These are phyloP conservation scores for Varecia variegata DNA, from an alignment of 2,797 vertebrate genomes.

Conservation along the genomic window DNA sequence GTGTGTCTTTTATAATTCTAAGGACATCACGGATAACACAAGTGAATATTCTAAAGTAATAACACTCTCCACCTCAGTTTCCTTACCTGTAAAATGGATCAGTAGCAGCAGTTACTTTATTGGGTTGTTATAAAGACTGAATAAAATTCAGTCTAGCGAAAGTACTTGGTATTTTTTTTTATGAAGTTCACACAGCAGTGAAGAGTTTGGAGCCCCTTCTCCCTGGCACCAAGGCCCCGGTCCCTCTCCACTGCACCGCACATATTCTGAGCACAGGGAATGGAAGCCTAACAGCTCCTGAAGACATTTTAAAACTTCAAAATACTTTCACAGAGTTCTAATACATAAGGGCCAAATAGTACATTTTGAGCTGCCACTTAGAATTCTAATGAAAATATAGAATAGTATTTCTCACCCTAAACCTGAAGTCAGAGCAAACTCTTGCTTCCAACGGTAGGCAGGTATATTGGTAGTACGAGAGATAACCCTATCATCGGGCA, in stretches of 20 bases:
- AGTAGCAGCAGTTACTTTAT: not conserved
- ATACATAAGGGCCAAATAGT: not conserved
- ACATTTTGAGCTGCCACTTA: not conserved
- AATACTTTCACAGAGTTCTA: not conserved
- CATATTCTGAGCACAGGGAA: not conserved
- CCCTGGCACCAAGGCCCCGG: not conserved
- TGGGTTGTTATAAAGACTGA: not conserved
- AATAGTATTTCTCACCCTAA: not conserved
- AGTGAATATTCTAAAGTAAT: not conserved
- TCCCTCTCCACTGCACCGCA: not conserved
- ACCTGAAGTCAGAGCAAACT: not conserved
- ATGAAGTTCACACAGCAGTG: not conserved
- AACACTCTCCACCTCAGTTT: not conserved
- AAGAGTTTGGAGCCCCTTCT: not conserved
- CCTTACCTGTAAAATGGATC: not conserved
- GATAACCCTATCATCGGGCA: not conserved
- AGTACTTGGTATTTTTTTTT: not conserved
- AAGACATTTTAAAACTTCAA: not conserved
- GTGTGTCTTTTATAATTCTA: not conserved
- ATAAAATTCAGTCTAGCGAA: not conserved
- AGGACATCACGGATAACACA: not conserved
- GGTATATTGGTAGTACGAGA: not conserved
- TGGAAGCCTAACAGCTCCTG: not conserved
- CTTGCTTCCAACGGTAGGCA: not conserved
- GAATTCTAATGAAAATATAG: slow-evolving; percentile 20